phyloP scores from a whole-genome alignment of 2,888 invertebrate genomes.

The Pheosia tremula region DNA sequence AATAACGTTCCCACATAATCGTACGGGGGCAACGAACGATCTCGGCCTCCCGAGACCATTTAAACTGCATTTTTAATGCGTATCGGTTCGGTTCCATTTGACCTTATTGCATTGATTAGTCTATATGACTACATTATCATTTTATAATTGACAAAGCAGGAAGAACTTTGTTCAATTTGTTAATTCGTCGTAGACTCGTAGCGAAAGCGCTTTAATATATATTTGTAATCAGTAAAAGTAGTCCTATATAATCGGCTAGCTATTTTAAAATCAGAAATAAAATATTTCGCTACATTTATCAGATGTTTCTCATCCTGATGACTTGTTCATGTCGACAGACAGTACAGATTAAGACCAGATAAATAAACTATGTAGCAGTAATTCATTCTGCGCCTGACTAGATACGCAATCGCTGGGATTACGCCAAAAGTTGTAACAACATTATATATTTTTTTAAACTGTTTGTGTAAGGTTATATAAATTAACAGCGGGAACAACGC shows the following conservation, averaged over 20 bases:
- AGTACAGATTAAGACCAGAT: slow-evolving; percentile 27
- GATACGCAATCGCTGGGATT: slow-evolving; percentile 37
- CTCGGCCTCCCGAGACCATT: slow-evolving; percentile 62
- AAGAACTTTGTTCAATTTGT: no score
- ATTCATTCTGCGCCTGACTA: slow-evolving; percentile 26
- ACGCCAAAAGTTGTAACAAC: slow-evolving; percentile 44
- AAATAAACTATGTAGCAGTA: slow-evolving; percentile 39
- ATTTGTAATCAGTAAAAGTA: no score
- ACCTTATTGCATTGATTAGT: slow-evolving; percentile 27
- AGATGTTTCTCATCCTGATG: slow-evolving; percentile 28
- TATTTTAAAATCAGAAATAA: neutral
- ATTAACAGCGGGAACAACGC: neutral
- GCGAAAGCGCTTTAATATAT: no score
- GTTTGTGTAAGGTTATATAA: slow-evolving; percentile 1
- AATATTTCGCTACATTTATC: slow-evolving; percentile 4
- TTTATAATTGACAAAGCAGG: neutral
- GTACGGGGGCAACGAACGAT: slow-evolving; percentile 64
- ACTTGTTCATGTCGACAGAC: slow-evolving; percentile 23
- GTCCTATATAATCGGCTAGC: no score
- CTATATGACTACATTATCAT: slow-evolving; percentile 18
- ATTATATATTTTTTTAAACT: slow-evolving; percentile 27
- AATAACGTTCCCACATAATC: slow-evolving; percentile 51
- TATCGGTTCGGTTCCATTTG: slow-evolving; percentile 35
- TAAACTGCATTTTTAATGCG: slow-evolving; percentile 54
- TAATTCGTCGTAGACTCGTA: no score